Base-by-base conservation (phyloP, 2,888 invertebrate species). In the Melikaiella ostensackeni region DNA sequence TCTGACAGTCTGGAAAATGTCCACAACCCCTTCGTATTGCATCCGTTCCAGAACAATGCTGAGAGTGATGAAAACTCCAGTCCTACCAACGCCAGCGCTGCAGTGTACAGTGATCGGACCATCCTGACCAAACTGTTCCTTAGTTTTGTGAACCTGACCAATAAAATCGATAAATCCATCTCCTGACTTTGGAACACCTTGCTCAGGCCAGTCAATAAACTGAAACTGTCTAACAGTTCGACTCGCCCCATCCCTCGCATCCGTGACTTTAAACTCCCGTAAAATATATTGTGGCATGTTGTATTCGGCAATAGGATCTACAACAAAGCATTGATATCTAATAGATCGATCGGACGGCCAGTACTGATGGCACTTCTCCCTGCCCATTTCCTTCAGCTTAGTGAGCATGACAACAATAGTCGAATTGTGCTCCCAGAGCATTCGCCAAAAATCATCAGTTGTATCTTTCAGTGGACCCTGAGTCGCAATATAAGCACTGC, bases 361-460 rank as follows among this genome's bases (percentile, higher is more conserved):
- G 92, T 99, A 99, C 91, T 99, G 99, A 91, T 98, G 98, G 91
- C 99, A 99, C 93, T 99, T 99, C 92, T 99, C 99, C 91, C 99
- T 93, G 88, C 99, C 98, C 97, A 99, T 98, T 92, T 99, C 99
- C 91, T 98, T 97, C 79, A 99, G 94, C 91, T 99, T 99, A 21
- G 99, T 99, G 85, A 99, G 93, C 99, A 99, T 99, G 38, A 99
- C 99, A 82, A 99, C 97, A 90, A 99, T 99, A 59, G 98, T 99
- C 1, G 99, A 99, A 91, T 99, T 99, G 91, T 99, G 99, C 91
- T 99, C 99, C 99, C 99, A 99, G 62, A 99, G 93, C 99, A 99
- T 99, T 80, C 99, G 94, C 99, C 99, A 99, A 92, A 99, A 97
- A 91, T 99, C 99, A 87, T 99, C 99, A 0, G 98, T 97, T 0